Percentiles rank a stretch among this genome's conserved stretches.
These are phyloP conservation scores for Halictus quadricinctus DNA, from an alignment of 2,888 invertebrate genomes.

Conservation along the genomic window DNA sequence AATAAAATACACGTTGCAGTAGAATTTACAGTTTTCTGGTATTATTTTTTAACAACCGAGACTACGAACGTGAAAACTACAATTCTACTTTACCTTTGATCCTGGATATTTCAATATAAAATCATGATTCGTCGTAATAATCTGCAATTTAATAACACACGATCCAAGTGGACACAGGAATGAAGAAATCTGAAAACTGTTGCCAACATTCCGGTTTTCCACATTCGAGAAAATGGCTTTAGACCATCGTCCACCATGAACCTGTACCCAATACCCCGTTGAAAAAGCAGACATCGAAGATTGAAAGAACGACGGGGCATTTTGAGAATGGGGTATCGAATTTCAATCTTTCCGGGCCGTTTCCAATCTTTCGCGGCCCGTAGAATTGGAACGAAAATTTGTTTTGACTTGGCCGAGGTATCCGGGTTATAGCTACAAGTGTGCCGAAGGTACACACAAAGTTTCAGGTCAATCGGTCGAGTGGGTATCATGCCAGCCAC, in stretches of 20 bases:
- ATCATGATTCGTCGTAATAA: background rate
- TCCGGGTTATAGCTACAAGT: background rate
- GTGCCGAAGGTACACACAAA: background rate
- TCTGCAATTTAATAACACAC: background rate
- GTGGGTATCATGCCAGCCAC: constrained; percentile 1
- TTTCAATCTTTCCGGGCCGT: background rate
- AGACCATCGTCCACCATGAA: too few species aligned
- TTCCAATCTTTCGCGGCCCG: background rate
- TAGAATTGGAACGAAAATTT: background rate
- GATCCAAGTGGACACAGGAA: background rate
- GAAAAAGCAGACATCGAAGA: background rate
- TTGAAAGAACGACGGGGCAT: background rate
- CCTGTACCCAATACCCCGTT: background rate
- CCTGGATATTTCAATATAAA: background rate
- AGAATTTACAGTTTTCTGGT: too few species aligned
- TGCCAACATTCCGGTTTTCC: background rate
- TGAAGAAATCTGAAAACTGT: background rate
- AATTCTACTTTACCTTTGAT: too few species aligned
- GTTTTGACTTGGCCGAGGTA: background rate
- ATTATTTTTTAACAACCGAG: background rate
- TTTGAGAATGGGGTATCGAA: background rate
- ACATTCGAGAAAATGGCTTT: too few species aligned
- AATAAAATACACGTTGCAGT: too few species aligned
- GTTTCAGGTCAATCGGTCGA: background rate
- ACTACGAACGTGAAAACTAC: too few species aligned